Base-by-base conservation (phyloP, 2,797 vertebrate genomes). In the Phoebastria nigripes region DNA sequence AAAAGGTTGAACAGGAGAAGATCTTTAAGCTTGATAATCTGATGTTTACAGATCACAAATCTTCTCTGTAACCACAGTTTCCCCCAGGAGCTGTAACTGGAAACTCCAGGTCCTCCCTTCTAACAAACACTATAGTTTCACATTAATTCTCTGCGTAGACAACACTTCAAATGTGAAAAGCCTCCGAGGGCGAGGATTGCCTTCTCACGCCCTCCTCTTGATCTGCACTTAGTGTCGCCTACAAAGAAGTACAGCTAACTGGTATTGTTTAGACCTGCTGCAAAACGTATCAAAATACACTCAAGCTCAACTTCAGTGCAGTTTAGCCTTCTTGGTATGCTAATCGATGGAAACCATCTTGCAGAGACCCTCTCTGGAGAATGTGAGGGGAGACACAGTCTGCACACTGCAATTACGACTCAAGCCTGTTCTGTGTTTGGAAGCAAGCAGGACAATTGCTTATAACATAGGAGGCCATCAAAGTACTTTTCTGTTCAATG, bases 321-420 rank as follows among this genome's bases (percentile, higher is more conserved):
- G 14, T 82, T 58, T 7, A 26, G 58, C 46, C 67, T 42, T 19
- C 70, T 65, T 62, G 54, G 41, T 63, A 4, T 46, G 37, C 55
- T 51, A 47, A 1, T 42, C 39, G 3, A 0, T 39, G 59, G 74
- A 76, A 66, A 19, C 33, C 33, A 13, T n/a, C 0, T 0, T 31
- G 37, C 37, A 56, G 70, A 44, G 20, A 49, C 33, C 37, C 31
- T 80, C 52, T 52, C 33, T 42, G 47, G 52, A 73, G 39, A 51
- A 35, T 3, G 5, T 0, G 1, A 77, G 35, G 39, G 39, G 35
- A 59, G 51, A 31, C 5, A 2, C 42, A 46, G 19, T 44, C 41
- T 41, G 24, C 35, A 22, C 0, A 0, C 55, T 46, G 33, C 42
- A 59, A 0, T 90, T 88, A 46, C 31, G 70, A 5, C 85, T 78